These are phyloP conservation scores for Zaprionus taronus DNA, from an alignment of 1,140 invertebrate genomes.

Conservation along the genomic window DNA sequence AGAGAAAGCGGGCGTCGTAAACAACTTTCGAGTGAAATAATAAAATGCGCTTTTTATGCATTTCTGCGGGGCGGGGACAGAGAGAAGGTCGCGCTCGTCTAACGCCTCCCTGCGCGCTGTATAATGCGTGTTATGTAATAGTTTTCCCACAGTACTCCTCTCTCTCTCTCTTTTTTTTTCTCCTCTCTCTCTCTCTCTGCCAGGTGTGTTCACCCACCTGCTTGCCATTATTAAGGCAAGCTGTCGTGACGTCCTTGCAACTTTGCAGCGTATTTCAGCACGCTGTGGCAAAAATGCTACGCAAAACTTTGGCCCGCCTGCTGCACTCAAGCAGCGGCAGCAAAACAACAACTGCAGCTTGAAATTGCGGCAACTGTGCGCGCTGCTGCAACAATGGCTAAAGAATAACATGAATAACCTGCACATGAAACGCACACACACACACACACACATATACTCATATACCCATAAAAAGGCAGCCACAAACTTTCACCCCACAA, in stretches of 20 bases:
- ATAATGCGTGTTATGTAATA: constrained; percentile 77
- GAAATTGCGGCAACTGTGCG: constrained; percentile 11
- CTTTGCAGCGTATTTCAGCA: constrained; percentile 71
- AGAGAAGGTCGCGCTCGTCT: constrained; percentile 8
- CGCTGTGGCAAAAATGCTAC: constrained; percentile 47
- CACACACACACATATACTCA: constrained; percentile 55
- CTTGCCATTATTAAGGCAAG: constrained; percentile 59
- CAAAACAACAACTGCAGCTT: constrained; percentile 10
- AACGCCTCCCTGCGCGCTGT: constrained; percentile 30
- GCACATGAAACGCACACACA: constrained; percentile 61
- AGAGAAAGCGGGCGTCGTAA: constrained; percentile 57
- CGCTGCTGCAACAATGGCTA: constrained; percentile 32
- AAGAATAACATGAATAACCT: constrained; percentile 59
- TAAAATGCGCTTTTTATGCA: constrained; percentile 80
- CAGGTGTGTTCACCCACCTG: constrained; percentile 4
- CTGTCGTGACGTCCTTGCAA: constrained; percentile 71
- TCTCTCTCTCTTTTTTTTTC: not conserved
- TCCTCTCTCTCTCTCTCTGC: not conserved
- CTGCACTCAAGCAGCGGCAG: constrained; percentile 53
- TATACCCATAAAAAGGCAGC: constrained; percentile 68
- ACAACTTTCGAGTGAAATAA: constrained; percentile 80
- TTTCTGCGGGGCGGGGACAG: constrained; percentile 35
- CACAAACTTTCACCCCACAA: constrained; percentile 73
- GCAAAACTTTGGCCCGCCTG: constrained; percentile 62
- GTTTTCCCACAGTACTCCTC: constrained; percentile 39